These are phyloP conservation scores for Xylota segnis DNA, from an alignment of 2,888 invertebrate species.

Conservation along the genomic window DNA sequence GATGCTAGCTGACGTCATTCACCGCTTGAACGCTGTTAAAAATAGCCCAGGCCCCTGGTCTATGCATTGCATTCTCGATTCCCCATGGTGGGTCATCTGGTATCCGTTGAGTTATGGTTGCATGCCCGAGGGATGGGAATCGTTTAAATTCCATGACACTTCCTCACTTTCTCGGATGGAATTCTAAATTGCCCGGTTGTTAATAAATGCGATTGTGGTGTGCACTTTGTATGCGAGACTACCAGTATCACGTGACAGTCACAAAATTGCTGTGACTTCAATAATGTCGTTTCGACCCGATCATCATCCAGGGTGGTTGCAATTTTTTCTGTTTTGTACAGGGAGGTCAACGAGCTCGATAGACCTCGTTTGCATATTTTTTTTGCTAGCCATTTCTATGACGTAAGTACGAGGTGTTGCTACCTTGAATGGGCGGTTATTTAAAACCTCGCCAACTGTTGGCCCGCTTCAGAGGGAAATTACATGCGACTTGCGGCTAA, in stretches of 20 bases:
- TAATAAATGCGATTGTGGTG: conserved; percentile 8
- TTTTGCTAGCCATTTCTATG: not conserved
- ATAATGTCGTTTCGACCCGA: not conserved
- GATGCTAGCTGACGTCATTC: conserved; percentile 7
- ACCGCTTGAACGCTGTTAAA: conserved; percentile 2
- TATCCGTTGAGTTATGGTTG: conserved; percentile 14
- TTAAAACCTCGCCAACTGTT: not conserved
- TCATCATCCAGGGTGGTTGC: not conserved
- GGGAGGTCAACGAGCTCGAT: conserved; percentile 21
- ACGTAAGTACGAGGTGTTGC: not conserved
- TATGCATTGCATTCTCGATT: not conserved
- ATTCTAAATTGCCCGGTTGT: conserved; percentile 19
- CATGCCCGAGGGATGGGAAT: not conserved
- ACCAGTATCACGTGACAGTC: conserved; percentile 30
- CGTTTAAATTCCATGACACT: conserved; percentile 13
- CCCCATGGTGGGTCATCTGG: not conserved
- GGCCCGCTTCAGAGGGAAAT: not conserved
- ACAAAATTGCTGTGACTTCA: not conserved
- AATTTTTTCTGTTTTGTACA: not conserved
- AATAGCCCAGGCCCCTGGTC: not conserved
- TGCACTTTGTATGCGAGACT: not conserved
- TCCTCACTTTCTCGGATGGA: conserved; percentile 6
- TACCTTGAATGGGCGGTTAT: conserved; percentile 5
- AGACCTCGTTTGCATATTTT: conserved; percentile 26
- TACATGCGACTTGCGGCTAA: not conserved